Evolutionary conservation across 2,113 vertebrate species (phyloP), one percentile per base, ranked within the genome.

Genomic region (Passer montanus): DNA sequence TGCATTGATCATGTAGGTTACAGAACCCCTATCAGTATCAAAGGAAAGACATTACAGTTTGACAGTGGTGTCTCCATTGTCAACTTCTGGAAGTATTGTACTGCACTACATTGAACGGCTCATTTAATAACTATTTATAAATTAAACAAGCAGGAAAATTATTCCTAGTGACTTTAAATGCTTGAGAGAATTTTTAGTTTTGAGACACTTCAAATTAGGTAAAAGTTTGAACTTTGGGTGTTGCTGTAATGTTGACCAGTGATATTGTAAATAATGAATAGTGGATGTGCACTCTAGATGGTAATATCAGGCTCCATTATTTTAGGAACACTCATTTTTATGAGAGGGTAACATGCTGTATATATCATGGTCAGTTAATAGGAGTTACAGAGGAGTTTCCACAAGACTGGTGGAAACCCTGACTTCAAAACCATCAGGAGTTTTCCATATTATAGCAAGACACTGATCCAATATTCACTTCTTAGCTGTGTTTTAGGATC

Each of bases 11-110:
- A 39, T 15, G 16, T 72, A 97, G 95, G 97, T 96, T 97, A 93
- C 69, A 77, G 81, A 97, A 95, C 86, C 74, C 74, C 93, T 93
- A 93, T 97, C 96, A 96, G 87, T 92, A 97, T 93, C 94, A 94
- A 91, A 97, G 79, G 84, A 92, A 98, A 96, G 93, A 95, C 87
- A 96, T 97, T 95, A 93, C 26, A 68, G 82, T 95, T 97, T 96
- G 96, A 96, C 96, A 95, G 88, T 67, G 55, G 85, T 84, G 55
- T 88, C 80, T 92, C 81, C 90, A 93, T 68, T 94, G 95, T 94
- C 94, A 93, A 11, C 94, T 96, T 97, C 78, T 93, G 87, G 58
- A 94, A 94, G 91, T 93, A 84, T 92, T 84, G 92, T 74, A 93
- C 68, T 91, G 60, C 11, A 30, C 84, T 83, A 58, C 33, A 62